Percentiles rank a stretch among this genome's conserved stretches.
Conservation (phyloP, 2,888 invertebrate genomes). For the Hydriomena furcata region DNA sequence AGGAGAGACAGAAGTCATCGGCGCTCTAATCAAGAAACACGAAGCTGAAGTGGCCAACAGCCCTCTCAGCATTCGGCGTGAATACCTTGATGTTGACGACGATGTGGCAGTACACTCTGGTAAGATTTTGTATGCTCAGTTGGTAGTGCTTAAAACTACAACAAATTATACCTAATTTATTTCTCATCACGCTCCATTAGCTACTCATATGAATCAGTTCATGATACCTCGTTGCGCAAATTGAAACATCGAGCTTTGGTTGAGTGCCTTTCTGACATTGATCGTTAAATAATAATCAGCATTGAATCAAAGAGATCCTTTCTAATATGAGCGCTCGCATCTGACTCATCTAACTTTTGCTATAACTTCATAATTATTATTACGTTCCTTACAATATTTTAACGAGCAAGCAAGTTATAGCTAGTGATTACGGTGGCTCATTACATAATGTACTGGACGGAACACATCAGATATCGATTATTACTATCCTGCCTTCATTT, state of each 20-base stretch:
- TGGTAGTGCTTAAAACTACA: slow-evolving; percentile 23
- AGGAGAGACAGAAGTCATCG: slow-evolving; percentile 69
- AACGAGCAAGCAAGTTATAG: slow-evolving; percentile 21
- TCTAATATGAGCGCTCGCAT: slow-evolving; percentile 38
- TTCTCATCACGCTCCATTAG: slow-evolving; percentile 31
- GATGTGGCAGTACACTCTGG: slow-evolving; percentile 89
- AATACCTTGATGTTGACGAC: slow-evolving; percentile 84
- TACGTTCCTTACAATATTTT: slow-evolving; percentile 24
- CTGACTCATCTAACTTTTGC: slow-evolving; percentile 11
- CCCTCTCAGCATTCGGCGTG: slow-evolving; percentile 74
- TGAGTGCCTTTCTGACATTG: slow-evolving; percentile 39
- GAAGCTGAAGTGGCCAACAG: slow-evolving; percentile 72
- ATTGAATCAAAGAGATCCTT: slow-evolving; percentile 42
- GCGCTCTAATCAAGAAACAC: slow-evolving; percentile 75
- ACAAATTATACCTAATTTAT: slow-evolving; percentile 38
- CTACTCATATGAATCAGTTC: slow-evolving; percentile 32
- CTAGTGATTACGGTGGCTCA: slow-evolving; percentile 28
- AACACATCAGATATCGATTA: slow-evolving; percentile 30
- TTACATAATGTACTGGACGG: slow-evolving; percentile 40
- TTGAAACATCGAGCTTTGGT: slow-evolving; percentile 38
- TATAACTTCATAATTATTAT: slow-evolving; percentile 15
- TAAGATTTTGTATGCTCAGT: slow-evolving; percentile 58
- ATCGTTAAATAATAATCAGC: slow-evolving; percentile 37
- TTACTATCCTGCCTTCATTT: slow-evolving; percentile 19
- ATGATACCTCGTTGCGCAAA: slow-evolving; percentile 37